A percentile compares a stretch with the other conserved stretches of the same genome.
Evolutionary conservation across 1,140 invertebrate genomes (phyloP).

Genomic region (Mizuhopecten yessoensis): DNA sequence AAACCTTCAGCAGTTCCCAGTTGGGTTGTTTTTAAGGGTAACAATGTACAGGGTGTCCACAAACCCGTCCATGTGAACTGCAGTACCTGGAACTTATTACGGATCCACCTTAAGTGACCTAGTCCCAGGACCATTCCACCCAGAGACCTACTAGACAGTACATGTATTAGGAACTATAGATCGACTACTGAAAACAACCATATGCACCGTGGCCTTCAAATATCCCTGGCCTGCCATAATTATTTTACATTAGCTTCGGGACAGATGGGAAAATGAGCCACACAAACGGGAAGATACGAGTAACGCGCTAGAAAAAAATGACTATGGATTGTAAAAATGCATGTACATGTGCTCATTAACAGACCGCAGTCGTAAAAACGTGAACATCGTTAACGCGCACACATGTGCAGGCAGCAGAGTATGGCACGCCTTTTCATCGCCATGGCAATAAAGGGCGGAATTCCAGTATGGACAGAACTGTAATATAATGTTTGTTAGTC

Average conservation of each 20-base stretch:
- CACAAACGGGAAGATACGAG: not conserved
- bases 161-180: too few species aligned
- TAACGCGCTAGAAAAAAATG: not conserved
- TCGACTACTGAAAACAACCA: too few species aligned
- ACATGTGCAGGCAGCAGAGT: not conserved
- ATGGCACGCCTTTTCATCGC: not conserved
- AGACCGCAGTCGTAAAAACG: not conserved
- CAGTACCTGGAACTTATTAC: too few species aligned
- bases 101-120: too few species aligned
- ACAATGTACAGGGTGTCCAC: too few species aligned
- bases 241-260: not conserved
- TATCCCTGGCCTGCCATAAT: not conserved
- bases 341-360: slow-evolving; percentile 18
- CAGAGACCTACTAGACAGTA: too few species aligned
- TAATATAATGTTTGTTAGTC: not conserved
- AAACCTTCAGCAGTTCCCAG: too few species aligned
- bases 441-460: not conserved
- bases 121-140: too few species aligned
- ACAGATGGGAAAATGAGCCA: not conserved
- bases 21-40: too few species aligned
- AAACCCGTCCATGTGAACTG: too few species aligned
- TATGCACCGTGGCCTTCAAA: not conserved
- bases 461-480: not conserved
- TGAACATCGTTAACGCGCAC: not conserved
- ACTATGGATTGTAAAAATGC: slow-evolving; percentile 11